These are phyloP conservation scores for Corydoras maculifer DNA, from an alignment of 2,113 vertebrate species.

Conservation along the genomic window DNA sequence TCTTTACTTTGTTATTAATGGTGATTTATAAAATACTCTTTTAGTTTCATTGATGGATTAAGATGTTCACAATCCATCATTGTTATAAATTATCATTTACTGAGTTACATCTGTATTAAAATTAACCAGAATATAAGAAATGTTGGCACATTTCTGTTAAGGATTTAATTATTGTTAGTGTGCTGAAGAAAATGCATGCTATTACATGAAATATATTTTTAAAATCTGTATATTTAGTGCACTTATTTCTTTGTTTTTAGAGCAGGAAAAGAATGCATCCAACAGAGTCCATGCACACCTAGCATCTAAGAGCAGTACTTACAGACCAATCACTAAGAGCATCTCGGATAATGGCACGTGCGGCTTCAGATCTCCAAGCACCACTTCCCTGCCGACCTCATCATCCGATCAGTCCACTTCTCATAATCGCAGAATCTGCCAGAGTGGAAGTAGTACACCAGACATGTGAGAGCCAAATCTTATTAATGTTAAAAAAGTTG, in stretches of 20 bases:
- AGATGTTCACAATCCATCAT: no score
- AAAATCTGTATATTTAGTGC: not conserved
- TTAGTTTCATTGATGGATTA: no score
- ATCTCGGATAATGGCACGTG: slow-evolving; percentile 70
- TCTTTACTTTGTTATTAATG: not conserved
- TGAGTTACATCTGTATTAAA: no score
- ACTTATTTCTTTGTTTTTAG: slow-evolving; percentile 45
- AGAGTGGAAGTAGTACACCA: slow-evolving; percentile 54
- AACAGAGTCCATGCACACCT: slow-evolving; percentile 72
- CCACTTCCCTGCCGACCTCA: slow-evolving; percentile 51
- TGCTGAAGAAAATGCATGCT: no score
- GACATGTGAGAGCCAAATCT: slow-evolving; percentile 68
- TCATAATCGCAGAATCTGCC: slow-evolving; percentile 33
- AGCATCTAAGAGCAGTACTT: slow-evolving; percentile 75
- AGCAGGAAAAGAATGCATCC: slow-evolving; percentile 58
- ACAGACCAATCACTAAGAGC: slow-evolving; percentile 76
- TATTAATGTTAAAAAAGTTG: no score
- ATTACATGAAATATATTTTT: no score
- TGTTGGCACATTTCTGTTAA: no score
- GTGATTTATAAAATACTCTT: not conserved
- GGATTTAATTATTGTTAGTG: no score
- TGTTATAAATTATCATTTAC: no score
- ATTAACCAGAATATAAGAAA: no score
- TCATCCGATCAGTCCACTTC: slow-evolving; percentile 58
- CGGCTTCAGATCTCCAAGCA: slow-evolving; percentile 56